Percentiles rank a stretch among this genome's conserved stretches.
These are phyloP conservation scores for Doryteuthis pealeii DNA, from an alignment of 1,140 invertebrate genomes.

Conservation along the genomic window DNA sequence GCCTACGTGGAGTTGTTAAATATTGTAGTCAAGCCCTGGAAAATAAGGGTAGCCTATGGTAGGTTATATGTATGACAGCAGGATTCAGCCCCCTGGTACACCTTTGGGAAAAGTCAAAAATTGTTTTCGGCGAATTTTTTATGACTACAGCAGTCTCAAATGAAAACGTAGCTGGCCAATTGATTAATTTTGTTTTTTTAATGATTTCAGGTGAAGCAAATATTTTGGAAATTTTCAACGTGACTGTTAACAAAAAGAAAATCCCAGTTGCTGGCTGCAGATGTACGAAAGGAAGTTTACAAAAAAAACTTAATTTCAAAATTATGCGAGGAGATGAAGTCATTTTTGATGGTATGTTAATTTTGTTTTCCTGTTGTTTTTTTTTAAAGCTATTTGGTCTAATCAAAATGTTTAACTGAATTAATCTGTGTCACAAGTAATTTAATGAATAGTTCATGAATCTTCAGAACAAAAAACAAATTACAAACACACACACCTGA, in stretches of 20 bases:
- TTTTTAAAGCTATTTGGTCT: conserved; percentile 13
- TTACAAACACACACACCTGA: no score
- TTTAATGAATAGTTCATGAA: not conserved
- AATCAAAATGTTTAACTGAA: not conserved
- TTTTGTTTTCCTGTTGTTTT: conserved; percentile 13
- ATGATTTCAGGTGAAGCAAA: conserved; percentile 75
- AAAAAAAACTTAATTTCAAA: conserved; percentile 70
- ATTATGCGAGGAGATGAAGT: conserved; percentile 72
- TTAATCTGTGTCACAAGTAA: not conserved
- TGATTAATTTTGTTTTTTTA: conserved; percentile 8
- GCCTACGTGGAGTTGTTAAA: no score
- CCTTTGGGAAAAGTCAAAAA: no score
- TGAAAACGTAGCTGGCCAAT: no score
- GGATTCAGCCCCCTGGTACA: no score
- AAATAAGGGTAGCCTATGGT: no score
- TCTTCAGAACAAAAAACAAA: not conserved
- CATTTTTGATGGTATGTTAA: conserved; percentile 72
- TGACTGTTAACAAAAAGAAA: conserved; percentile 78
- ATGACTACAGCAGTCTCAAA: no score
- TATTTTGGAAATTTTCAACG: conserved; percentile 80
- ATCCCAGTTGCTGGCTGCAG: conserved; percentile 84
- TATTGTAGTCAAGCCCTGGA: no score
- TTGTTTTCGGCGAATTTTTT: no score
- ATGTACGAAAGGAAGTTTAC: conserved; percentile 77
- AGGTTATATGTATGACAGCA: no score